Evolutionary conservation across 2,888 invertebrate genomes (phyloP).

Genomic region (Papilio gigon): DNA sequence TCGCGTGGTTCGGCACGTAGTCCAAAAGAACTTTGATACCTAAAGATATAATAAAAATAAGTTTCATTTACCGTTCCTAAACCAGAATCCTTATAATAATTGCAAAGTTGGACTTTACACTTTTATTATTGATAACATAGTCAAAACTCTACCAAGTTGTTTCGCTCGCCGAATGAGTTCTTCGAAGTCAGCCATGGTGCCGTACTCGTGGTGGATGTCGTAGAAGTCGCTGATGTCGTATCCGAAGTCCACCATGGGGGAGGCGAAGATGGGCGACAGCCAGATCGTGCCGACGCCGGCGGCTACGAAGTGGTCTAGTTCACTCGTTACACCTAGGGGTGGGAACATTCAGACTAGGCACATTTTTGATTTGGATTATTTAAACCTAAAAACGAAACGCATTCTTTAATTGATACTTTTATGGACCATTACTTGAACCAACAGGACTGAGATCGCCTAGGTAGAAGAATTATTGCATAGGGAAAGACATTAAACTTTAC

Average conservation of each 20-base stretch:
- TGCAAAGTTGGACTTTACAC: background rate
- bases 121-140: background rate
- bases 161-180: constrained; percentile 79
- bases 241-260: constrained; percentile 91
- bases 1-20: constrained; percentile 85
- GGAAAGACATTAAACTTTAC: background rate
- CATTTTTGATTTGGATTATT: too few species aligned
- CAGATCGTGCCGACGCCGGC: constrained; percentile 87
- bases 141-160: constrained; percentile 60
- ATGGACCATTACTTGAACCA: too few species aligned
- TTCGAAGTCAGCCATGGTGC: constrained; percentile 86
- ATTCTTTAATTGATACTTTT: too few species aligned
- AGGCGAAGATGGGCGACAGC: constrained; percentile 90
- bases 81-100: background rate
- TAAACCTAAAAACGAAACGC: too few species aligned
- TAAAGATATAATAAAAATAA: constrained; percentile 41
- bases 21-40: constrained; percentile 81
- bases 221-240: constrained; percentile 90
- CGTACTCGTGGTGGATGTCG: constrained; percentile 86
- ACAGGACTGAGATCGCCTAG: too few species aligned
- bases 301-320: constrained; percentile 83
- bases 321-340: constrained; percentile 77
- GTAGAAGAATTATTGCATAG: too few species aligned
- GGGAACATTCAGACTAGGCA: constrained; percentile 13
- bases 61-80: background rate